phyloP scores from a whole-genome alignment of 1,140 invertebrate genomes.

The Goniozus legneri region DNA sequence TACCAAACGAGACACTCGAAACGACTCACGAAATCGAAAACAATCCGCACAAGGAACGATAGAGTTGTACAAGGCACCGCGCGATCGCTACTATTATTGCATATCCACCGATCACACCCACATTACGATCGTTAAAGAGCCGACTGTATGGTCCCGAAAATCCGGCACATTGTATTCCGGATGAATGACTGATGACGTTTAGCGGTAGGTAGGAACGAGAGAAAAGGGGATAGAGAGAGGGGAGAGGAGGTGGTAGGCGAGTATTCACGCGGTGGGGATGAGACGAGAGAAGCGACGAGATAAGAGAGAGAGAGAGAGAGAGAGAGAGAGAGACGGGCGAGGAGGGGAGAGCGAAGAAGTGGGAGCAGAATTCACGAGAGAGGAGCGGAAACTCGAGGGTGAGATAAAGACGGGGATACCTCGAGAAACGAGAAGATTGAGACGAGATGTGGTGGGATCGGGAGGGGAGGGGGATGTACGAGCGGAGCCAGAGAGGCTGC shows the following conservation, averaged over 20 bases:
- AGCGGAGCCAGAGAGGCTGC: conserved; percentile 40
- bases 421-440: background rate
- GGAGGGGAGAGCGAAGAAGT: background rate
- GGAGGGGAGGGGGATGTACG: conserved; percentile 17
- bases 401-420: conserved; percentile 6
- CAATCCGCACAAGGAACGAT: too few species aligned
- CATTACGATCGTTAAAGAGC: background rate
- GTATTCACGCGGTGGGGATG: too few species aligned
- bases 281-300: too few species aligned
- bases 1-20: too few species aligned
- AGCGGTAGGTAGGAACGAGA: background rate
- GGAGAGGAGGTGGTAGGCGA: background rate
- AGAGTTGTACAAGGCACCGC: too few species aligned
- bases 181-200: background rate
- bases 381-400: background rate
- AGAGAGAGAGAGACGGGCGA: too few species aligned
- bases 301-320: too few species aligned
- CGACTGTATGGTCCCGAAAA: background rate
- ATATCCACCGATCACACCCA: too few species aligned
- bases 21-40: too few species aligned
- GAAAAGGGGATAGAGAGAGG: background rate
- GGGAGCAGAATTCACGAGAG: background rate
- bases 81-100: too few species aligned
- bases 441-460: too few species aligned
- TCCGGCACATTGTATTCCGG: background rate